Conservation (phyloP, 2,797 vertebrate genomes). For the Perodicticus potto region DNA sequence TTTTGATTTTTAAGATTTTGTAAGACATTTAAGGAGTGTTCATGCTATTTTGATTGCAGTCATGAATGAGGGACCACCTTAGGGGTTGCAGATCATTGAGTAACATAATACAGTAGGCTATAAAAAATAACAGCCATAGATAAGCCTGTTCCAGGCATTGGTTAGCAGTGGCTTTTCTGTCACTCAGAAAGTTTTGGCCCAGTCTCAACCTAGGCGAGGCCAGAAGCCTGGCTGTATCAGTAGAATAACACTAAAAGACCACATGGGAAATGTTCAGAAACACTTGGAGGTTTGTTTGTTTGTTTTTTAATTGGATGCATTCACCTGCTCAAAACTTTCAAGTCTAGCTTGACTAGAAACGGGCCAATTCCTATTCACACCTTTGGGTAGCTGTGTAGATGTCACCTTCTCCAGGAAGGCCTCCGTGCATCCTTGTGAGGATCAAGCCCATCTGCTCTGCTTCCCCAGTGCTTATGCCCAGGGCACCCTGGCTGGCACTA, state of each 20-base stretch:
- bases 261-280: background rate
- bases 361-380: too few species aligned
- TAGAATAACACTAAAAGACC: background rate
- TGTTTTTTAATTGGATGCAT: background rate
- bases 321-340: background rate
- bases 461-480: too few species aligned
- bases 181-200: background rate
- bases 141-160: background rate
- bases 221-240: background rate
- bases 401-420: background rate
- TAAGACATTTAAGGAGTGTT: background rate
- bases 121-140: background rate
- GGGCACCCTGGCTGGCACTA: fast-evolving
- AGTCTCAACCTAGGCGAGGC: too few species aligned
- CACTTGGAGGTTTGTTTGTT: background rate
- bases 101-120: background rate
- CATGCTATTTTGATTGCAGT: background rate
- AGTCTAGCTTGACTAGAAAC: background rate
- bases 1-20: background rate
- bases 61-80: background rate
- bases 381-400: fast-evolving
- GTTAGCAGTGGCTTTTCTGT: background rate
- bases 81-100: fast-evolving
- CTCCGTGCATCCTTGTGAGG: fast-evolving
- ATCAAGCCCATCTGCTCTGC: background rate